A percentile compares a stretch with the other conserved stretches of the same genome.
phyloP scores from a whole-genome alignment of 1,140 invertebrate genomes.

The Drosophila grimshawi region DNA sequence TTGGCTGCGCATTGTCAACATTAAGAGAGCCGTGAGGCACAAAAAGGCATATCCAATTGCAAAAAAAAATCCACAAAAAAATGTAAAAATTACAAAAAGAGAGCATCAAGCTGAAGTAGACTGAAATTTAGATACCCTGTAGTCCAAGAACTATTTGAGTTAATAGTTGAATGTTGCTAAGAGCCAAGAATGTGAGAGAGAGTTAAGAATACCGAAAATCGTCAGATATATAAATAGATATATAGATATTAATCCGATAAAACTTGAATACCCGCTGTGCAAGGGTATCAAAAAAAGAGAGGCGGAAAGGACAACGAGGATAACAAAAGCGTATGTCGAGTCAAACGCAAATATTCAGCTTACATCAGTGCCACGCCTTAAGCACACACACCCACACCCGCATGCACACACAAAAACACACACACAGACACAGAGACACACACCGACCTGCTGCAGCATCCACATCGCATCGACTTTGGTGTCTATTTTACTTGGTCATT shows the following conservation, averaged over 20 bases:
- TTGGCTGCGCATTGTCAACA: constrained; percentile 77
- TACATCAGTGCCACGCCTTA: constrained; percentile 75
- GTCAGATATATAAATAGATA: no score
- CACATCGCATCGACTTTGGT: constrained; percentile 51
- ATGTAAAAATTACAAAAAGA: background rate
- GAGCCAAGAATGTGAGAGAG: no score
- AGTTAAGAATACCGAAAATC: no score
- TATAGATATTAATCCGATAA: no score
- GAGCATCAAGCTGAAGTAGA: background rate
- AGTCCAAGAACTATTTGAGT: no score
- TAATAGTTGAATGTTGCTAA: no score
- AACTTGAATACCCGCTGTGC: no score
- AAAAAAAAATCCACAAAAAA: constrained; percentile 51
- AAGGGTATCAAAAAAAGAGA: background rate
- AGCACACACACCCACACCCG: constrained; percentile 20
- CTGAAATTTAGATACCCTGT: background rate
- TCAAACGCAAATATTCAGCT: constrained; percentile 74
- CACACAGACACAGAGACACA: background rate
- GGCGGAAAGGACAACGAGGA: constrained; percentile 25
- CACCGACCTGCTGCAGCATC: constrained; percentile 44
- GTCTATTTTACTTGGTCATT: constrained; percentile 83
- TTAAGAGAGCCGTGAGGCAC: constrained; percentile 74
- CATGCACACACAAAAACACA: background rate
- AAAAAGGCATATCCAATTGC: constrained; percentile 82
- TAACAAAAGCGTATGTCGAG: constrained; percentile 65